Base-by-base conservation (phyloP, 2,113 vertebrate species). In the Phaethon lepturus region DNA sequence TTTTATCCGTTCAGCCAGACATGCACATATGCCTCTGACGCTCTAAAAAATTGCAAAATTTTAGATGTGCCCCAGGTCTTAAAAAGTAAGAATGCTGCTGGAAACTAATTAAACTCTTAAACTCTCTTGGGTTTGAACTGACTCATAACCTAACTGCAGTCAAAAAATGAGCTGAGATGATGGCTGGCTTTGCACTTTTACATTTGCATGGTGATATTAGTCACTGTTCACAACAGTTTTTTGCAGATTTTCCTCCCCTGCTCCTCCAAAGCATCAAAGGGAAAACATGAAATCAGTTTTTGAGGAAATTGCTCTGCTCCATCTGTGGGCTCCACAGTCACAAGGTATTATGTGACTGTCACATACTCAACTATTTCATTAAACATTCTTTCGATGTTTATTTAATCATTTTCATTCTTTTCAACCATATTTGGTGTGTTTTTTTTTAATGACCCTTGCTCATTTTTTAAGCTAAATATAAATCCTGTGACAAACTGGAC, bases 321-420 rank as follows among this genome's bases (percentile, higher is more conserved):
- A 12, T 82, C 8, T 83, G 45, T 64, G n/a, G 13, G 44, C 13
- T 66, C 23, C 49, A 58, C 6, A 50, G 15, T 58, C 55, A 66
- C 44, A 38, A 29, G 6, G 19, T 47, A 7, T 67, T 71, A 22
- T 0, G 0, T 11, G 10, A 49, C 22, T 52, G 35, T 52, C 45
- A 47, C 26, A 38, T 35, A 45, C 6, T 68, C 24, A 53, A 60
- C 45, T 40, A 22, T 50, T 74, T 79, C 14, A 83, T 73, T 56
- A 58, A 60, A 64, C 4, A 49, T 38, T 38, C 38, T 38, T 38
- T 38, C 8, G 38, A 38, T 38, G 8, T 38, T 38, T 38, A 38
- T 38, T 38, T 38, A 38, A 38, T 38, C 38, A 38, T 38, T 38
- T 38, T 38, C 11, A 44, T 10, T 83, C 3, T 53, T 90, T 74